phyloP scores from a whole-genome alignment of 2,113 vertebrate species.

The Cebus imitator region DNA sequence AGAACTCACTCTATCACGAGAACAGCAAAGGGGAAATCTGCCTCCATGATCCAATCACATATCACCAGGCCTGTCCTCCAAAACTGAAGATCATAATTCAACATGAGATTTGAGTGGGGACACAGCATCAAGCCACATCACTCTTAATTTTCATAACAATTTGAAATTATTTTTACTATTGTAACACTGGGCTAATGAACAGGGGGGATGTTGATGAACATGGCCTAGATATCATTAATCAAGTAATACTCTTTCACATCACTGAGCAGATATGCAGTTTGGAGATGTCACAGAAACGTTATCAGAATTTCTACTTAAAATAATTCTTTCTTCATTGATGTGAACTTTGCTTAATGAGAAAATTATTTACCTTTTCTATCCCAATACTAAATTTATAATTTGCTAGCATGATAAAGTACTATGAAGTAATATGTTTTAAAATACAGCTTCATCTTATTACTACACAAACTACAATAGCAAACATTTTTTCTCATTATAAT shows the following conservation, averaged over 20 bases:
- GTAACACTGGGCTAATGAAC: background rate
- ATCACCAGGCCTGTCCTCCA: too few species aligned
- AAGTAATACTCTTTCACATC: background rate
- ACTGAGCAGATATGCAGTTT: background rate
- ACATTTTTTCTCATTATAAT: background rate
- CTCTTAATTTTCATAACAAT: background rate
- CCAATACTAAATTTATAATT: background rate
- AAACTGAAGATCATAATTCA: too few species aligned
- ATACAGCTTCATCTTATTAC: background rate
- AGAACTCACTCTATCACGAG: too few species aligned
- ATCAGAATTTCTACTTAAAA: background rate
- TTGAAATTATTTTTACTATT: background rate
- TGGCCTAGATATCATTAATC: background rate
- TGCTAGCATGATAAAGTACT: background rate
- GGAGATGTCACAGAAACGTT: background rate
- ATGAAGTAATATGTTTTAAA: background rate
- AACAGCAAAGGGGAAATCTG: too few species aligned
- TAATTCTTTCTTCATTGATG: background rate
- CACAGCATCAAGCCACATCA: background rate
- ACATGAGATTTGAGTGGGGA: too few species aligned
- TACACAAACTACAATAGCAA: background rate
- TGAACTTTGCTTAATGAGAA: background rate
- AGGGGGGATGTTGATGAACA: background rate
- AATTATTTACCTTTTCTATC: background rate
- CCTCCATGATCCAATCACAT: too few species aligned